Conservation (phyloP, 2,888 invertebrate genomes). For the Sthenelais limicola region DNA sequence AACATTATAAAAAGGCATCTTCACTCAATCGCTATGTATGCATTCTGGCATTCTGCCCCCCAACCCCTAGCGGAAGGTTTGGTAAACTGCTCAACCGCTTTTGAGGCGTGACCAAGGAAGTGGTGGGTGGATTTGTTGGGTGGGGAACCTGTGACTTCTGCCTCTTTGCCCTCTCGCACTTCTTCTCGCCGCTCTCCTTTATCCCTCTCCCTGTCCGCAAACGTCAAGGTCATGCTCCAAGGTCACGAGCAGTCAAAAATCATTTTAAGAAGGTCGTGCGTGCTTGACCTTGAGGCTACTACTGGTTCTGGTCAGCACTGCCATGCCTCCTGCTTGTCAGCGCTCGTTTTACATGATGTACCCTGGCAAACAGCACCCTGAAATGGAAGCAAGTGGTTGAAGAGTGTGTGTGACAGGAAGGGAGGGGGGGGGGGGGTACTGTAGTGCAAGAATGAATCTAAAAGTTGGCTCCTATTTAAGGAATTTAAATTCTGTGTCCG, state of each 20-base stretch:
- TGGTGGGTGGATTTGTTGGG: no score
- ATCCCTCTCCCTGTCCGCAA: not conserved
- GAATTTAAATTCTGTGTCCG: no score
- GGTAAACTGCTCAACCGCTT: no score
- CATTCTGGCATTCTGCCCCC: no score
- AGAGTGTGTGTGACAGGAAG: not conserved
- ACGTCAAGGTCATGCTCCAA: conserved; percentile 6
- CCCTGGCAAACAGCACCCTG: not conserved
- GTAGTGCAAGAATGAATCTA: no score
- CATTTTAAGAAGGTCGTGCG: conserved; percentile 22
- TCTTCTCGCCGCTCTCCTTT: not conserved
- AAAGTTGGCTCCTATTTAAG: no score
- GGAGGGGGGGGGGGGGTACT: conserved; percentile 2
- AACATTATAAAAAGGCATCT: no score
- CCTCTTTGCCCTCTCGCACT: not conserved
- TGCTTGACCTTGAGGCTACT: conserved; percentile 5
- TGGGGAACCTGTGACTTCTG: no score
- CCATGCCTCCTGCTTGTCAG: no score
- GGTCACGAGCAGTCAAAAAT: conserved; percentile 20
- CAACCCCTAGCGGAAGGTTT: no score
- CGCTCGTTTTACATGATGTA: not conserved
- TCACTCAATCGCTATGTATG: no score
- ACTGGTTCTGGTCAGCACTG: conserved; percentile 10
- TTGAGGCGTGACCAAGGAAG: no score
- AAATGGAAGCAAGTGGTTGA: not conserved